phyloP scores from a whole-genome alignment of 2,113 vertebrate genomes.

The Microcebus murinus region DNA sequence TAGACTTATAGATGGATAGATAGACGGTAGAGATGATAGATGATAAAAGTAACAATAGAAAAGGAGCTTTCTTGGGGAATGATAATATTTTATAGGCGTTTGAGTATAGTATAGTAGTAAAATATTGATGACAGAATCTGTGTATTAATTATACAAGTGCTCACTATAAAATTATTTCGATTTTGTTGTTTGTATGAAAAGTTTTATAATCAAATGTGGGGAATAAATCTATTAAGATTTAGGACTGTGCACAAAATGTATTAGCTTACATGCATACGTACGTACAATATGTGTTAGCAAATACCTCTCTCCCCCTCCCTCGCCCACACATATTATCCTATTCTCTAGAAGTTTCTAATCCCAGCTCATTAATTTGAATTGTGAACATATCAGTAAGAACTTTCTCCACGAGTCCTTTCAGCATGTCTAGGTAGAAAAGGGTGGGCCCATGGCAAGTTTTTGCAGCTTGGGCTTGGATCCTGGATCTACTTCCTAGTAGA shows the following conservation, averaged over 20 bases:
- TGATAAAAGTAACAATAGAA: not conserved
- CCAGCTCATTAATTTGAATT: not conserved
- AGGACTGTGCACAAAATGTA: not conserved
- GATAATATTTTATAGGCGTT: too few species aligned
- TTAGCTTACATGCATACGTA: not conserved
- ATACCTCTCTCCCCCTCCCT: not conserved
- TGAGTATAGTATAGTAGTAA: not conserved
- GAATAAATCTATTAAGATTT: not conserved
- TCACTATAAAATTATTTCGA: not conserved
- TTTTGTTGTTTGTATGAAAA: not conserved
- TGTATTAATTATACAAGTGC: not conserved
- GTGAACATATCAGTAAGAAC: not conserved
- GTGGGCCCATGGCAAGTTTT: not conserved
- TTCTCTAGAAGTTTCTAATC: not conserved
- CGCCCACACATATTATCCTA: not conserved
- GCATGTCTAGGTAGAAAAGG: not conserved
- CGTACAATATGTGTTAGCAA: not conserved
- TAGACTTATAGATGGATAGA: not conserved
- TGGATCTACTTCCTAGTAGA: not conserved
- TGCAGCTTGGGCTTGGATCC: not conserved
- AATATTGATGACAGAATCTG: constrained; percentile 16
- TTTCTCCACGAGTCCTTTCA: not conserved
- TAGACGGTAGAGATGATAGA: not conserved
- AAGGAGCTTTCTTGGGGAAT: too few species aligned
- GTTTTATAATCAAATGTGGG: not conserved